Percentiles rank a stretch among this genome's conserved stretches.
Conservation (phyloP, 2,888 invertebrate species). For the Mythimna ferrago region DNA sequence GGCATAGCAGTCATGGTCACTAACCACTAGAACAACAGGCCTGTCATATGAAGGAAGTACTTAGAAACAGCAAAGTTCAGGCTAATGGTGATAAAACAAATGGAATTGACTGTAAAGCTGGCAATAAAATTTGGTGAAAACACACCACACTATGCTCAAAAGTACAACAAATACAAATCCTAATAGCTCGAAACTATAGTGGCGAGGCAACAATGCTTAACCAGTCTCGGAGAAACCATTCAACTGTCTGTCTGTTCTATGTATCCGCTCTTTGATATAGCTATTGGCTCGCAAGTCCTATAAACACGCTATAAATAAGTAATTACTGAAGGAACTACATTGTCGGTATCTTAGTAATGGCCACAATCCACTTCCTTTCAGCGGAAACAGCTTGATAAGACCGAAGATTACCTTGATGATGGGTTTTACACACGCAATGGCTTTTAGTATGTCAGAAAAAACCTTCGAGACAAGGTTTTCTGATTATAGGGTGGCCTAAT, state of each 20-base stretch:
- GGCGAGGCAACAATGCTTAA: neutral
- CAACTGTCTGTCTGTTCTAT: neutral
- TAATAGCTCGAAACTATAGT: neutral
- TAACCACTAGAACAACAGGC: no score
- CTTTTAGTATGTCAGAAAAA: neutral
- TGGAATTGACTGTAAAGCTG: no score
- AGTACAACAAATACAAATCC: no score
- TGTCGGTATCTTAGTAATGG: constrained; percentile 28
- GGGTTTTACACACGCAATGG: constrained; percentile 22
- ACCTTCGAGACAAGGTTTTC: constrained; percentile 11
- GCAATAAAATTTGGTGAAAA: no score
- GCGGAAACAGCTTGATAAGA: constrained; percentile 45
- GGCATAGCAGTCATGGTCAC: no score
- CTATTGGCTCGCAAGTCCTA: neutral
- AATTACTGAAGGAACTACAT: constrained; percentile 16
- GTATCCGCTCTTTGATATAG: neutral
- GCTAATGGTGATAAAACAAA: no score
- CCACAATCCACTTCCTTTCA: constrained; percentile 21
- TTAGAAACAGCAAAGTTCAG: no score
- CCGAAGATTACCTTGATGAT: constrained; percentile 39
- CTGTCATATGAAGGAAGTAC: no score
- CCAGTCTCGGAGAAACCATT: neutral
- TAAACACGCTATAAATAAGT: constrained; percentile 1
- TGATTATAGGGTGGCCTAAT: neutral
- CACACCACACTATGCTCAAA: no score